Conservation (phyloP, 2,113 vertebrate species). For the Gopherus evgoodei region DNA sequence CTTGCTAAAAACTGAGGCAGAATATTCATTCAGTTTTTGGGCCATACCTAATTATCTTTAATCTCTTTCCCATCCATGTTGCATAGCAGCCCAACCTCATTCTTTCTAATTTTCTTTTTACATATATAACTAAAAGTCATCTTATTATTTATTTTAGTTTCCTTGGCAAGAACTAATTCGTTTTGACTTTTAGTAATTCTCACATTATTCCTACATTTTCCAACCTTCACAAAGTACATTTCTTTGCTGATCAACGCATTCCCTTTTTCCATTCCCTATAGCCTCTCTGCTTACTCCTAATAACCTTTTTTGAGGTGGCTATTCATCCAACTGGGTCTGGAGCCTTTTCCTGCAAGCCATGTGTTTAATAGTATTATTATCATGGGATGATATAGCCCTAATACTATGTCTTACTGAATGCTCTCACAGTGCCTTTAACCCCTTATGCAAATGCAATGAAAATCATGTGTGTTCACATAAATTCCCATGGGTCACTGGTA, state of each 20-base stretch:
- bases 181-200: neutral
- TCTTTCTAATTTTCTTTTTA: neutral
- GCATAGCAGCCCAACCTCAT: neutral
- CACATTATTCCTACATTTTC: neutral
- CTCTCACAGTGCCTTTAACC: slow-evolving; percentile 40
- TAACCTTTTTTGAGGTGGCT: neutral
- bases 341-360: neutral
- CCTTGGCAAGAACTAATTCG: neutral
- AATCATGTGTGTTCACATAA: slow-evolving; percentile 53
- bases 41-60: neutral
- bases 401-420: accelerated
- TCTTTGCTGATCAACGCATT: neutral
- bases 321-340: neutral
- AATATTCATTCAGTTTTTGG: neutral
- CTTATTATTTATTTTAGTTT: neutral
- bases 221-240: neutral
- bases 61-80: neutral
- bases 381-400: accelerated
- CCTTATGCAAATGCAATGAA: slow-evolving; percentile 28
- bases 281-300: neutral
- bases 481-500: slow-evolving; percentile 25
- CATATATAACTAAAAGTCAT: neutral
- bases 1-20: neutral
- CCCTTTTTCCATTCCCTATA: neutral
- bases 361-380: neutral